Evolutionary conservation across 2,113 vertebrate species (phyloP), one percentile per base, ranked within the genome.

Genomic region (Muscicapa adusta): DNA sequence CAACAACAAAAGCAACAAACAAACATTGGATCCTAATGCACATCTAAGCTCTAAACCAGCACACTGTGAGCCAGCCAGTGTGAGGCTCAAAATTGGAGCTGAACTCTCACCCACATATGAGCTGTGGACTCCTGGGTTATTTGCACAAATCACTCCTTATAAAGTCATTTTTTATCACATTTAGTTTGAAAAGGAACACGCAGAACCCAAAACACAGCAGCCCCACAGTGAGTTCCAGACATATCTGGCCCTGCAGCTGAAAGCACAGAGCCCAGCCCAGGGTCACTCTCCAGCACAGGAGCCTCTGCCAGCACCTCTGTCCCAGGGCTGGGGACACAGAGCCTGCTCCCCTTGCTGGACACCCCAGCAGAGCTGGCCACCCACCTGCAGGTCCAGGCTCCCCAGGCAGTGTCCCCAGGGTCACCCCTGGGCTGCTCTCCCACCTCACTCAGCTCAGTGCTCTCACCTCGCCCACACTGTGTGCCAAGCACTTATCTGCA

Each of bases 331-430:
- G 13, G 25, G 7, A 20, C 51, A 15, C 25, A 4, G 28, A 45
- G 20, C 6, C 68, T n/a, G 8, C 42, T 24, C 28, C 65, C 63
- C 24, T 6, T 8, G 20, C 51, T 81, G 57, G 3, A 72, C 29
- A 19, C 1, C 1, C 1, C 33, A 16, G 38, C 26, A 51, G 18
- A 19, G 5, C 5, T 0, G 1, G 61, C 28, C 56, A 51, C 29
- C 34, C 45, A 50, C 6, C 26, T 71, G 38, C 31, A 63, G 15
- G 31, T 2, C 10, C 42, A 56, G 26, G 26, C 20, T 57, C 13
- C 25, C 5, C 31, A 43, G 29, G 26, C 34, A 29, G 12, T 2
- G 13, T n/a, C 56, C 42, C 26, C 0, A 0, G 4, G 34, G 62
- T 48, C 62, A 57, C 8, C 18, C 22, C 54, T 29, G 40, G 40